Evolutionary conservation across 2,888 invertebrate genomes (phyloP).

Genomic region (Seladonia tumulorum): DNA sequence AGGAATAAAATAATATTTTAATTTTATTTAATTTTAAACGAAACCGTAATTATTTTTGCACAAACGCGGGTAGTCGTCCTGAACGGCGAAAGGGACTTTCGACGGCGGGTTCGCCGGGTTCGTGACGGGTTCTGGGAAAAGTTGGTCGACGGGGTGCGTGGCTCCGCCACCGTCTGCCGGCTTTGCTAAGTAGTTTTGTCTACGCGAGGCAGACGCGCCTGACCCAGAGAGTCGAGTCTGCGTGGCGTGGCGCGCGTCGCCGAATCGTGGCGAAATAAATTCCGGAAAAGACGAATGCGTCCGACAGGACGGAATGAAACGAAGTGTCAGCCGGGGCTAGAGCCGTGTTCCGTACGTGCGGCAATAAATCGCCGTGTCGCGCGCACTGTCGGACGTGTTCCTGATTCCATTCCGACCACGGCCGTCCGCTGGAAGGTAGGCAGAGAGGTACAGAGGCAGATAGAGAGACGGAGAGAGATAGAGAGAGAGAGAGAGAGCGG

Average conservation of each 20-base stretch:
- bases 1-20: background rate
- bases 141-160: background rate
- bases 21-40: no score
- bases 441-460: background rate
- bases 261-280: conserved; percentile 59
- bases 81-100: background rate
- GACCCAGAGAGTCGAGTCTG: conserved; percentile 27
- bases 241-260: background rate
- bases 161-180: background rate
- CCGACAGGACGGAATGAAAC: conserved; percentile 66
- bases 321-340: conserved; percentile 58
- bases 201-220: conserved; percentile 32
- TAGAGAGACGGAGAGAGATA: background rate
- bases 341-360: conserved; percentile 61
- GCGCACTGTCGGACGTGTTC: conserved; percentile 67
- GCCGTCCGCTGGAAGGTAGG: conserved; percentile 8
- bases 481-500: background rate
- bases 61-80: background rate
- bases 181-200: conserved; percentile 72
- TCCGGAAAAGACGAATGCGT: conserved; percentile 68
- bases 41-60: background rate
- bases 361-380: conserved; percentile 63
- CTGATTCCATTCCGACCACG: conserved; percentile 66
- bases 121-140: background rate
- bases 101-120: no score